Evolutionary conservation across 2,113 vertebrate genomes (phyloP).

Genomic region (Dermatemys mawii): DNA sequence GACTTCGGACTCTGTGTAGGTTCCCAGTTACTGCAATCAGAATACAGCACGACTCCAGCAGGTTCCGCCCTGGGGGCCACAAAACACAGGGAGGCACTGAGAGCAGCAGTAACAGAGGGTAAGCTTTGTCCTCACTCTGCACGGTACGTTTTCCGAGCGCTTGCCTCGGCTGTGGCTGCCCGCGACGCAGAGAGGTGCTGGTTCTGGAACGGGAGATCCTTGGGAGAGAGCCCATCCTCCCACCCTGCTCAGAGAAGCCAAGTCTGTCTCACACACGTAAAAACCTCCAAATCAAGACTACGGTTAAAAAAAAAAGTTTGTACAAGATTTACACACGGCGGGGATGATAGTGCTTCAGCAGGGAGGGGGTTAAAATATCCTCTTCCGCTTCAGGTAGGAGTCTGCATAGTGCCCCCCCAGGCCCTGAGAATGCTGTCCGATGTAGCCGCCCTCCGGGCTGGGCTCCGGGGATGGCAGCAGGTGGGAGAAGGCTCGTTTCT

Average conservation of each 20-base stretch:
- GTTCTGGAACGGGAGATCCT: neutral
- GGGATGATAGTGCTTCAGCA: neutral
- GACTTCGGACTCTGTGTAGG: neutral
- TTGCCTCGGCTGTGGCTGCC: neutral
- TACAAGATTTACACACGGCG: slow-evolving; percentile 57
- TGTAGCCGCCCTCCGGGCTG: slow-evolving; percentile 90
- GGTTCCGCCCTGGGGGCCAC: neutral
- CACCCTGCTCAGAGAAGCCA: neutral
- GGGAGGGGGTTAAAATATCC: slow-evolving; percentile 83
- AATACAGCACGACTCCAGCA: neutral
- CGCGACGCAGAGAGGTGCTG: neutral
- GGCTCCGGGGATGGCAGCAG: slow-evolving; percentile 92
- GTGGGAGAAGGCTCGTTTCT: slow-evolving; percentile 91
- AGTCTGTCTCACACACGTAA: neutral
- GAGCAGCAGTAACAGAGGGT: neutral
- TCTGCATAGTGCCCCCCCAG: slow-evolving; percentile 94
- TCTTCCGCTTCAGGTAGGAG: slow-evolving; percentile 93
- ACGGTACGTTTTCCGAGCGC: neutral
- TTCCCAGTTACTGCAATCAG: neutral
- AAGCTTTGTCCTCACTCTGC: neutral
- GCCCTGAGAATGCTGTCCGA: slow-evolving; percentile 94
- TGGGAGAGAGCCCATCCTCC: neutral
- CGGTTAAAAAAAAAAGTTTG: slow-evolving; percentile 43
- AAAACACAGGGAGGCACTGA: slow-evolving; percentile 40
- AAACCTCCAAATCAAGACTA: neutral